Evolutionary conservation across 2,888 invertebrate genomes (phyloP).

Genomic region (Candidula unifasciata): DNA sequence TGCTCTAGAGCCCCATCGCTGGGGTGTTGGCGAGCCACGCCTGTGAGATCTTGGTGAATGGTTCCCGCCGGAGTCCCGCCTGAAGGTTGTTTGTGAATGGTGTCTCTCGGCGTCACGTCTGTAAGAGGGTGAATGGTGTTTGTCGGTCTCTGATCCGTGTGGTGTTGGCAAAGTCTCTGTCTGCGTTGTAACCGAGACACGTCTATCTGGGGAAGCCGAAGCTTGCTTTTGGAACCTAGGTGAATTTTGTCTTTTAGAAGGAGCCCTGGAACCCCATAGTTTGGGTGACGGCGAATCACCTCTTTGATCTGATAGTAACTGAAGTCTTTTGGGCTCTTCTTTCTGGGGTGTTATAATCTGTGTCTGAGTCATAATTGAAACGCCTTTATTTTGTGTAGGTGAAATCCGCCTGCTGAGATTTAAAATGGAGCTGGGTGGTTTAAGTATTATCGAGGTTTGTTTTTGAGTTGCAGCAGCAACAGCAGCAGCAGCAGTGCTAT

Average conservation of each 20-base stretch:
- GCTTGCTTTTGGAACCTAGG: neutral
- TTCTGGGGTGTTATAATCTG: neutral
- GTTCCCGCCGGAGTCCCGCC: neutral
- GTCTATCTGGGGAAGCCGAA: neutral
- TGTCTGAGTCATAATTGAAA: too few species aligned
- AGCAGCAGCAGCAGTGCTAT: too few species aligned
- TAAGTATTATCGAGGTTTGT: neutral
- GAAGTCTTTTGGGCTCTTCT: neutral
- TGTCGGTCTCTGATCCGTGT: neutral
- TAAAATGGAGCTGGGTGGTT: neutral
- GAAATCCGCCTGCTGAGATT: too few species aligned
- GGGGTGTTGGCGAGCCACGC: neutral
- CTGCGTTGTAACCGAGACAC: neutral
- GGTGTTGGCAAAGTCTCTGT: neutral
- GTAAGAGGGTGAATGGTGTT: neutral
- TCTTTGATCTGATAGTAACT: neutral
- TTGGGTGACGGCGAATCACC: neutral
- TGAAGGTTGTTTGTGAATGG: neutral
- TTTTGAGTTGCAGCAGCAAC: neutral
- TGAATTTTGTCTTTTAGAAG: neutral
- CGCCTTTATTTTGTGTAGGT: too few species aligned
- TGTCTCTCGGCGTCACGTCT: neutral
- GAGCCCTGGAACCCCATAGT: neutral
- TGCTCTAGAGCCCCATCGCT: neutral
- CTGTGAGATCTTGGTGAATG: neutral